These are phyloP conservation scores for Ginglymostoma cirratum DNA, from an alignment of 2,113 vertebrate genomes.

Conservation along the genomic window DNA sequence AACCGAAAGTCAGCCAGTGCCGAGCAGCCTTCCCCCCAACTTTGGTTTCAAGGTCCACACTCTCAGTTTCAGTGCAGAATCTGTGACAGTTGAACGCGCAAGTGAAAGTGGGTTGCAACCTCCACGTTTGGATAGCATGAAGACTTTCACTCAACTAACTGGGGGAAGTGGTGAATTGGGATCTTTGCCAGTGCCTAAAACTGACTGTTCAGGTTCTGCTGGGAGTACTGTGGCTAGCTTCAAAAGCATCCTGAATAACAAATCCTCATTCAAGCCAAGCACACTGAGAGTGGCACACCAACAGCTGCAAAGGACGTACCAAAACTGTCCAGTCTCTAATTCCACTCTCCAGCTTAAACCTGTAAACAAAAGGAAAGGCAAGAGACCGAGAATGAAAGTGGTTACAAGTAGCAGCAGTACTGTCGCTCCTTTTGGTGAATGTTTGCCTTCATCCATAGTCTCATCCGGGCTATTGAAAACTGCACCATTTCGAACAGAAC, in stretches of 20 bases:
- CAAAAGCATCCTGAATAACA: background rate
- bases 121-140: conserved; percentile 51
- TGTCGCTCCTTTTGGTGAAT: background rate
- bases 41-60: conserved; percentile 50
- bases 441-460: background rate
- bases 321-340: conserved; percentile 52
- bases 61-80: conserved; percentile 49
- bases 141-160: conserved; percentile 38
- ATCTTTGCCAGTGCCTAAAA: background rate
- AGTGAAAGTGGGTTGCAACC: conserved; percentile 52
- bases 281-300: conserved; percentile 37
- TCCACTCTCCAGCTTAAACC: conserved; percentile 45
- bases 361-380: conserved; percentile 21
- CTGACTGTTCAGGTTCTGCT: background rate
- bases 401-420: background rate
- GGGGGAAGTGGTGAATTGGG: background rate
- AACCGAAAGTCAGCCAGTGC: conserved; percentile 53
- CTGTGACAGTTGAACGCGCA: conserved; percentile 52
- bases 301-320: conserved; percentile 47
- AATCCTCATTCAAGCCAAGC: background rate
- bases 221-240: background rate
- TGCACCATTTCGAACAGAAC: background rate
- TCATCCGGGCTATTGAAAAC: conserved; percentile 11
- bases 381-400: conserved; percentile 27
- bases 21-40: conserved; percentile 51